phyloP scores from a whole-genome alignment of 2,888 invertebrate species.

The Belgica antarctica region DNA sequence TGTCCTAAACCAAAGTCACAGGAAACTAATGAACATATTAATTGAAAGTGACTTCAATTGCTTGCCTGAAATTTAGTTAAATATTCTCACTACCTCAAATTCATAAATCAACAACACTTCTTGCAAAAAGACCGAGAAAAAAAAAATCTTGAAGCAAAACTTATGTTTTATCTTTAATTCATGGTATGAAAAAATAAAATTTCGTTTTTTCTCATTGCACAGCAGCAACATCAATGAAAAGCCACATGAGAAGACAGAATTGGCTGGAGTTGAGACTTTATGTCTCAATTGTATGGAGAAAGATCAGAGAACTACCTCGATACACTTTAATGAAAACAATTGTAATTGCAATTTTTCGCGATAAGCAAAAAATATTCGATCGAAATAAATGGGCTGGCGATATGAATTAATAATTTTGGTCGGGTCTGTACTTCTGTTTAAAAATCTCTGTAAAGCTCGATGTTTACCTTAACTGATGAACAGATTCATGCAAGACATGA shows the following conservation, averaged over 20 bases:
- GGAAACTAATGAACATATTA: too few relatives aligned
- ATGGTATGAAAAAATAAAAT: constrained; percentile 21
- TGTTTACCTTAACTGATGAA: not conserved
- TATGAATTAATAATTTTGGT: constrained; percentile 40
- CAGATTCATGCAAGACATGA: not conserved
- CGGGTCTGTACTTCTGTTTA: not conserved
- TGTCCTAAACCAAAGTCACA: too few relatives aligned
- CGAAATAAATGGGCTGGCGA: constrained; percentile 38
- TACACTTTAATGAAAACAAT: constrained; percentile 31
- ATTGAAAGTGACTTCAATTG: constrained; percentile 16
- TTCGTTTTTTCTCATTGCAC: not conserved
- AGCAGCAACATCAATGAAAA: not conserved
- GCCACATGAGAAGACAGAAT: not conserved
- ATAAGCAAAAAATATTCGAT: constrained; percentile 22
- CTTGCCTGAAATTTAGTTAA: constrained; percentile 4
- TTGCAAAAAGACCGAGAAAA: not conserved
- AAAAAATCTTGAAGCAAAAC: not conserved
- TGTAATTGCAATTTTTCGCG: constrained; percentile 32
- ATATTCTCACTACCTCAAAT: constrained; percentile 12
- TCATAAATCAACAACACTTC: constrained; percentile 34
- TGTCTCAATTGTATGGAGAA: not conserved
- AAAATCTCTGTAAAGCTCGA: not conserved
- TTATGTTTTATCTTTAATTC: constrained; percentile 6
- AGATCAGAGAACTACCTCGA: not conserved
- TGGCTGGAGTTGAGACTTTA: constrained; percentile 3